Evolutionary conservation across 2,888 invertebrate genomes (phyloP), one percentile per base, ranked within the genome.

Genomic region (Malachius bipustulatus): DNA sequence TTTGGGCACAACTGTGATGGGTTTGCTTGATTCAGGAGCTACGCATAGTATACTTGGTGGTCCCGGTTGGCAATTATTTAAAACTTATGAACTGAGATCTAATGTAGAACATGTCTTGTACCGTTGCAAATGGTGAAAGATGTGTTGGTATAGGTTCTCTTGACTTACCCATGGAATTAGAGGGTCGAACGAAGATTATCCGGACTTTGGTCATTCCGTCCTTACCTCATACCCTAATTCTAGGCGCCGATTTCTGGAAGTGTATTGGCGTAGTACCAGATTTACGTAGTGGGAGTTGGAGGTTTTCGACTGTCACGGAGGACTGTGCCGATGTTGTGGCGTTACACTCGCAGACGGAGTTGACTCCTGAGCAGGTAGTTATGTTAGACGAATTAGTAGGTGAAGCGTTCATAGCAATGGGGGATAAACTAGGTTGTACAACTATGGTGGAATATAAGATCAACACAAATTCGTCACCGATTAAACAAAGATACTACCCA

Each of bases 231-330:
- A 14, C 31, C 3, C 26, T 43, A 28, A 41, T 45, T 13, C 32
- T 44, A 2, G 45, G 43, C 2, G 16, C 31, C 3, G 42, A 45
- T 30, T 45, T 40, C 30, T 45, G 40, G 42, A 30, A 24, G 13
- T 4, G n/a, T 12, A 30, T 38, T 19, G 36, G 36, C 13, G 31
- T 33, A 11, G 30, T 39, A 3, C 39, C 39, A n/a, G 36, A 39
- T 31, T 10, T 38, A 13, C 35, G 38, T 16, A 9, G 24, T 35
- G 35, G 31, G 11, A 26, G 27, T 13, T 35, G 32, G 19, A 13
- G 11, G 4, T 26, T 35, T 30, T 24, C 24, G n/a, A 30, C 15
- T 14, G 24, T 26, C 14, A 15, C 16, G 6, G 35, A 16, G 10
- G n/a, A 30, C 4, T 2, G 10, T 11, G 15, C 10, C 8, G 35